Percentiles rank a stretch among this genome's conserved stretches.
These are phyloP conservation scores for Mesoligia furuncula DNA, from an alignment of 2,888 invertebrate genomes.

Conservation along the genomic window DNA sequence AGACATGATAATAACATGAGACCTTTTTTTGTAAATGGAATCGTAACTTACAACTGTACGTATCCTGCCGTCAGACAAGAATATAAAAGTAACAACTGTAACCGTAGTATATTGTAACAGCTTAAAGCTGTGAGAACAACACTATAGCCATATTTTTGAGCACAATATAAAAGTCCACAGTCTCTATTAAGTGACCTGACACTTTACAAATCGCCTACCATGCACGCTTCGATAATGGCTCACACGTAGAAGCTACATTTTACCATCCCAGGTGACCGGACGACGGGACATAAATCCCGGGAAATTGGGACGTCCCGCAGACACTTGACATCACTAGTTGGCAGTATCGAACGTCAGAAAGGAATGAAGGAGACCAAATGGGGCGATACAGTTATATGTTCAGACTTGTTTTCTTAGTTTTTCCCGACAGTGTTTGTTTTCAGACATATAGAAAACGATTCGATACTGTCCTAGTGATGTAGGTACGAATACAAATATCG, in stretches of 20 bases:
- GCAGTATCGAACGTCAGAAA: slow-evolving; percentile 56
- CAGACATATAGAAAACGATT: slow-evolving; percentile 49
- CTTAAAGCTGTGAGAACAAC: not conserved
- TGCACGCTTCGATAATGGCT: slow-evolving; percentile 45
- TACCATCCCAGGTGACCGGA: slow-evolving; percentile 37
- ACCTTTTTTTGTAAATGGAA: not conserved
- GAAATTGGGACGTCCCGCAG: slow-evolving; percentile 49
- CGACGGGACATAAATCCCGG: slow-evolving; percentile 51
- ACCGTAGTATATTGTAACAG: not conserved
- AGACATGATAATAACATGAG: not conserved
- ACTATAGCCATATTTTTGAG: not conserved
- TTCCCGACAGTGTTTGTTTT: slow-evolving; percentile 52
- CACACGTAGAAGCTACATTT: slow-evolving; percentile 58
- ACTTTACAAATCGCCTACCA: slow-evolving; percentile 38
- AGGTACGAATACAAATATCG: slow-evolving; percentile 37
- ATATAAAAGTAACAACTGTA: not conserved
- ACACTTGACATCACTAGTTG: slow-evolving; percentile 56
- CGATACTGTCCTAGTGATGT: slow-evolving; percentile 42
- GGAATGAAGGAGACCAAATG: slow-evolving; percentile 63
- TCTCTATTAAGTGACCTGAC: slow-evolving; percentile 26
- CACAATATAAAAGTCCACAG: slow-evolving; percentile 3
- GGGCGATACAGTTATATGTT: slow-evolving; percentile 42
- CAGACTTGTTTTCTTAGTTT: slow-evolving; percentile 48
- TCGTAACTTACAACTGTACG: not conserved
- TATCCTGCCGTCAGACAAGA: not conserved